These are phyloP conservation scores for Chelonoidis abingdonii DNA, from an alignment of 2,113 vertebrate species.

Conservation along the genomic window DNA sequence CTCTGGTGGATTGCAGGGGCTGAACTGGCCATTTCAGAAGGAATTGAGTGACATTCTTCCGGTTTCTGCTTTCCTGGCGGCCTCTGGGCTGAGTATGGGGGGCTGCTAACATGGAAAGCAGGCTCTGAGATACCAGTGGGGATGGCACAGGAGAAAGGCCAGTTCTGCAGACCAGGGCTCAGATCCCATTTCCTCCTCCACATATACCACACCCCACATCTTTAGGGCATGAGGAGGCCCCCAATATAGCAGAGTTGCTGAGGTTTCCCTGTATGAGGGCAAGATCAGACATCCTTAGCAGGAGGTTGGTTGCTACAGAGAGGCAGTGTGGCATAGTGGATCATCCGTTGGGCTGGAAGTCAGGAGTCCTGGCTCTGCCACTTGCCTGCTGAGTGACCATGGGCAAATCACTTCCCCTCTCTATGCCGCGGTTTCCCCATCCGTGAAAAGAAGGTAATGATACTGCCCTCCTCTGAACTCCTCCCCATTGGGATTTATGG, in stretches of 20 bases:
- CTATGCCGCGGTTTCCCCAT: background rate
- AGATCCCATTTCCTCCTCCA: background rate
- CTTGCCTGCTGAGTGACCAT: background rate
- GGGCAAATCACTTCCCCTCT: background rate
- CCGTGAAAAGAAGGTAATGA: background rate
- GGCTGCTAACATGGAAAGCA: background rate
- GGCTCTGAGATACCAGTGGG: background rate
- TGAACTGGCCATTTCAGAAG: background rate
- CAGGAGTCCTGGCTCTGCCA: background rate
- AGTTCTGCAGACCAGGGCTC: background rate
- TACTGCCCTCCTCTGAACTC: background rate
- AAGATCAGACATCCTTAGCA: background rate
- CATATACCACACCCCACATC: background rate
- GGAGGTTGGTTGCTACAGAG: background rate
- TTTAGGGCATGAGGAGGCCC: background rate
- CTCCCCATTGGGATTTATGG: background rate
- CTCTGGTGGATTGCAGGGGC: background rate
- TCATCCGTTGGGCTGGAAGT: background rate
- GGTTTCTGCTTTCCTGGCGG: background rate
- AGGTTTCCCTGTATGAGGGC: background rate
- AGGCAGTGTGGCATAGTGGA: background rate
- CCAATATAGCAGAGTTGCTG: background rate
- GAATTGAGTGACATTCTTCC: background rate
- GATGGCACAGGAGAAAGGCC: background rate
- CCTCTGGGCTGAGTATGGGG: background rate